Base-by-base conservation (phyloP, 1,140 invertebrate species). In the Eufriesea mexicana region DNA sequence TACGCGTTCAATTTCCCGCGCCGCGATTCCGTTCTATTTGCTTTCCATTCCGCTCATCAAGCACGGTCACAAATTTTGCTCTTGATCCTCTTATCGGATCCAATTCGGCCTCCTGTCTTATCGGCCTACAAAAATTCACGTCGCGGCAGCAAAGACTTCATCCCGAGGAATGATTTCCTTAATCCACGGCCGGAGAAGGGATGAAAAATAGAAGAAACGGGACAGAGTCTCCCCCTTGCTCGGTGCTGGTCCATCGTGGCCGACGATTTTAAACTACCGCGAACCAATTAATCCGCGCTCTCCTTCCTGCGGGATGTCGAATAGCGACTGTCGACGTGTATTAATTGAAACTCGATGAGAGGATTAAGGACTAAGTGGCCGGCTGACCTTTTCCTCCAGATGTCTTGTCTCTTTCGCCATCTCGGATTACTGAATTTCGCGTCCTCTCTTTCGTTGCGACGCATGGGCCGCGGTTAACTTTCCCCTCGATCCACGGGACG, bases 331-430 rank as follows among this genome's bases (percentile, higher is more conserved):
- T 12, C 25, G 51, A 67, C 72, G 51, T 47, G 51, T 82, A 87
- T 83, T 87, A 87, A 87, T 87, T 87, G 85, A 35, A 86, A 86
- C 64, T 67, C 80, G 75, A 86, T 57, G 80, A 77, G 75, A 61
- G 75, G 85, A 87, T 84, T 87, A 86, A 86, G 79, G 76, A 76
- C 61, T 35, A n/a, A 47, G 20, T 57, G 42, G n/a, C 25, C 0
- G 23, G 54, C 20, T 51, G 74, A 76, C 74, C 59, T 64, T 75
- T 75, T 75, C 20, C 57, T 23, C 28, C 10, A 42, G 51, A 55
- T 42, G 45, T 49, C 73, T n/a, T 47, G 35, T 5, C 59, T 62
- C 35, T 45, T 35, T 18, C 20, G 12, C 7, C n/a, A 25, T 76
- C 45, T 35, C 47, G 5, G n/a, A 49, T 49, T 45, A 20, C 6